These are phyloP conservation scores for Malurus leucopterus DNA, from an alignment of 2,797 vertebrate genomes.

Conservation along the genomic window DNA sequence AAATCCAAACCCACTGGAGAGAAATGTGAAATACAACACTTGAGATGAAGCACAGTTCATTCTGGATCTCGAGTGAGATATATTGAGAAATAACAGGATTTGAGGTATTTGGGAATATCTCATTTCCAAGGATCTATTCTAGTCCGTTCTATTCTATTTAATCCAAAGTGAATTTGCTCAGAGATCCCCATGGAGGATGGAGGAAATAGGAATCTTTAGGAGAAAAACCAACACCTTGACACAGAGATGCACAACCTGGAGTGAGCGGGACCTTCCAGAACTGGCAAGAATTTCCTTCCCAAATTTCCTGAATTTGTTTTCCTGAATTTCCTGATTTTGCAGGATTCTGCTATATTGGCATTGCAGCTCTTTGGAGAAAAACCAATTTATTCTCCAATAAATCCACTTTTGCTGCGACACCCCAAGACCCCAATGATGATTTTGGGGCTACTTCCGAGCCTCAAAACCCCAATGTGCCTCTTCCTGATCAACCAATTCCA, in stretches of 20 bases:
- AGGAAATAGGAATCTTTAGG: not conserved
- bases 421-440: accelerated
- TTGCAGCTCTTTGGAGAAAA: not conserved
- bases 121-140: not conserved
- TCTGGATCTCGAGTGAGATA: not conserved
- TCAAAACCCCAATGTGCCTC: not conserved
- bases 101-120: not conserved
- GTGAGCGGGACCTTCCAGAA: accelerated
- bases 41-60: not conserved
- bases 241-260: accelerated
- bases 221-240: not conserved
- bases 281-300: not conserved
- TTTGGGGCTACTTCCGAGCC: not conserved
- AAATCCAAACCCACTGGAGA: not conserved
- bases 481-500: not conserved
- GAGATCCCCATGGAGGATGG: not conserved
- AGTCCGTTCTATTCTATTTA: not conserved
- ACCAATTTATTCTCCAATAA: not conserved
- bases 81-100: not conserved
- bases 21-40: not conserved
- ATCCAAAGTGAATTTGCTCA: not conserved
- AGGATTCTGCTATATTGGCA: not conserved
- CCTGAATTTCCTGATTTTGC: not conserved
- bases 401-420: not conserved
- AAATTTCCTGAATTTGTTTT: not conserved